Conservation (phyloP, 2,113 vertebrate species). For the Nannospalax galili region DNA sequence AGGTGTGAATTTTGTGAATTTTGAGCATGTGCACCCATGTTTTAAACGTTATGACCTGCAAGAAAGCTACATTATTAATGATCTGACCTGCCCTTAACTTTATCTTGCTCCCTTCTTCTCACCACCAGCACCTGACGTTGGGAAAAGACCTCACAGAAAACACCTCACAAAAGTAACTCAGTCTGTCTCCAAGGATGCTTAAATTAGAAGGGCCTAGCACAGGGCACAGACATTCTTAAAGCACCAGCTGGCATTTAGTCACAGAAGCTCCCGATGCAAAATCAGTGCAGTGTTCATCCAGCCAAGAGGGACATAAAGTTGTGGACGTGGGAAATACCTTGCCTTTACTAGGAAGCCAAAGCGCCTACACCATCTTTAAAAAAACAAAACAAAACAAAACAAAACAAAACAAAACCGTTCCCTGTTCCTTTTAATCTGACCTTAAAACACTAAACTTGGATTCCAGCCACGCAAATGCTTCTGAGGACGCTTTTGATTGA, state of each 20-base stretch:
- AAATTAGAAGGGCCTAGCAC: background rate
- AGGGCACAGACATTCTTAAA: background rate
- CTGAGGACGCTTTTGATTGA: constrained; percentile 18
- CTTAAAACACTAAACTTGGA: constrained; percentile 59
- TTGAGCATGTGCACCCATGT: background rate
- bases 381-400: background rate
- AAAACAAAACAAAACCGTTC: too few relatives aligned
- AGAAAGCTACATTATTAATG: background rate
- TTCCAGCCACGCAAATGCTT: constrained; percentile 50
- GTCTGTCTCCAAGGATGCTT: background rate
- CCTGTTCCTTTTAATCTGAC: constrained; percentile 38
- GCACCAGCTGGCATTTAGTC: background rate
- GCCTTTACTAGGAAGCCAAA: constrained; percentile 41
- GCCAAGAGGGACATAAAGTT: constrained; percentile 30
- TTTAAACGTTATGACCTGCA: fast-evolving
- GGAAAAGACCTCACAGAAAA: background rate
- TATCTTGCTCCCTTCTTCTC: background rate
- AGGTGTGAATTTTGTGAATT: too few relatives aligned
- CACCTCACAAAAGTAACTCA: background rate
- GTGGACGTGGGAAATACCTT: background rate
- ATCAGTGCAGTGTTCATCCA: background rate
- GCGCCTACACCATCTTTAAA: background rate
- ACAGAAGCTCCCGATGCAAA: background rate
- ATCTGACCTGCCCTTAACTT: constrained; percentile 59
- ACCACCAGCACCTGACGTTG: background rate